phyloP scores from a whole-genome alignment of 2,113 vertebrate species.

The Dipodomys merriami region DNA sequence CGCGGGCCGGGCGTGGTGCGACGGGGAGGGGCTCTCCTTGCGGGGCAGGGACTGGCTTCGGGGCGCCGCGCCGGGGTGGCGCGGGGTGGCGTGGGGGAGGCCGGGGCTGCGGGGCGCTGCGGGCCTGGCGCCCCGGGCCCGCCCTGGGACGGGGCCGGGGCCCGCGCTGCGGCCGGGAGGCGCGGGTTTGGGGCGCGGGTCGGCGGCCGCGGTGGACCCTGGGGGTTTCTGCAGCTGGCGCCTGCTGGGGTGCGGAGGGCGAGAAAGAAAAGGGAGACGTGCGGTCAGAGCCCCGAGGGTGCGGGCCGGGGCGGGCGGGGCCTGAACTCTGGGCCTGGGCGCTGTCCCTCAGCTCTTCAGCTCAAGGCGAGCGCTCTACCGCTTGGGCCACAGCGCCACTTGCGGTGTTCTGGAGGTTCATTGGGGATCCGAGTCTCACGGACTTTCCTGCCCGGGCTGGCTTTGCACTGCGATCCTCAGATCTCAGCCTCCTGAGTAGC shows the following conservation, averaged over 20 bases:
- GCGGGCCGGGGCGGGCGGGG: too few relatives aligned
- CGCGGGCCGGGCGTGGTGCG: constrained; percentile 86
- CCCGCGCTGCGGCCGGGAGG: constrained; percentile 49
- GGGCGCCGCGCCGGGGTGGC: constrained; percentile 90
- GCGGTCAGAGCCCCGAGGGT: constrained; percentile 36
- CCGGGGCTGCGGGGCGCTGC: constrained; percentile 72
- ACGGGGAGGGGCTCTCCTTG: constrained; percentile 93
- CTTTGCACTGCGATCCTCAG: too few relatives aligned
- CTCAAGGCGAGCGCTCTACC: too few relatives aligned
- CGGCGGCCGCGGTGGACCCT: constrained; percentile 78
- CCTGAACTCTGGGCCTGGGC: too few relatives aligned
- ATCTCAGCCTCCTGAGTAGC: too few relatives aligned
- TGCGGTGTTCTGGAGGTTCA: too few relatives aligned
- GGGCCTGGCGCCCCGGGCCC: constrained; percentile 74
- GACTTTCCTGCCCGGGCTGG: too few relatives aligned
- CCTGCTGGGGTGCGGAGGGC: constrained; percentile 81
- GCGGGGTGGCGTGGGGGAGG: constrained; percentile 83
- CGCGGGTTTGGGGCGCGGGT: constrained; percentile 80
- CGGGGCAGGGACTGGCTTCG: constrained; percentile 88
- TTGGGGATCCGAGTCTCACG: too few relatives aligned
- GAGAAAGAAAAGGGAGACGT: neutral
- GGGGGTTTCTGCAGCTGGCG: constrained; percentile 84
- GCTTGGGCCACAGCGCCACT: too few relatives aligned
- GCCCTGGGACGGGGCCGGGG: constrained; percentile 67
- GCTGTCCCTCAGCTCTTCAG: too few relatives aligned